These are phyloP conservation scores for Leptinotarsa tumamoca DNA, from an alignment of 2,888 invertebrate species.

Conservation along the genomic window DNA sequence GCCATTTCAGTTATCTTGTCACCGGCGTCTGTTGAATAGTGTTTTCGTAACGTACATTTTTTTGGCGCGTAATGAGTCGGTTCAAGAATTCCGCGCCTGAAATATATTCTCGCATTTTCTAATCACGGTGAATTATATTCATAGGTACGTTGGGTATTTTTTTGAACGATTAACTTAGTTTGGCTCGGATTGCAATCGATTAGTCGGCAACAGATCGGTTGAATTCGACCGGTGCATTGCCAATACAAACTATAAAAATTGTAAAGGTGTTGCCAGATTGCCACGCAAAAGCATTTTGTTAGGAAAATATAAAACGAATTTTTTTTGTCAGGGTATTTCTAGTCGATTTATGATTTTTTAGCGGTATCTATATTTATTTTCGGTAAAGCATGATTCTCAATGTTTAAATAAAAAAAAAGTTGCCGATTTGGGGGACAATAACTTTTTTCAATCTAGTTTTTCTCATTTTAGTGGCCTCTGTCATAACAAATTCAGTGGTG, in stretches of 20 bases:
- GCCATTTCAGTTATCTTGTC: conserved; percentile 11
- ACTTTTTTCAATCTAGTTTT: no score
- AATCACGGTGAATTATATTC: not conserved
- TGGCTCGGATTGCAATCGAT: conserved; percentile 39
- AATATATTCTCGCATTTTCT: not conserved
- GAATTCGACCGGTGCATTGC: conserved; percentile 37
- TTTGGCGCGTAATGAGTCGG: no score
- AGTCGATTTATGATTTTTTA: no score
- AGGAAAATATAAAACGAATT: not conserved
- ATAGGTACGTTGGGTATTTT: conserved; percentile 14
- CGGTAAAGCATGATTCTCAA: no score
- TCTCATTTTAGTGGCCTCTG: no score
- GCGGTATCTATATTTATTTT: no score
- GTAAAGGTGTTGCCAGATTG: conserved; percentile 33
- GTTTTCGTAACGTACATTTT: not conserved
- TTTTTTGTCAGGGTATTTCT: no score
- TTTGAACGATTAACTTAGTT: conserved; percentile 15
- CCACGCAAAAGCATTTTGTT: not conserved
- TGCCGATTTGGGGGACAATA: no score
- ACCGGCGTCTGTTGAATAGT: not conserved
- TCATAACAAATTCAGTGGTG: no score
- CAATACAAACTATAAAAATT: conserved; percentile 29
- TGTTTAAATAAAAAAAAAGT: no score
- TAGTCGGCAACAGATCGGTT: conserved; percentile 38
- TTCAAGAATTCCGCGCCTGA: no score